These are phyloP conservation scores for Urocitellus parryii DNA, from an alignment of 2,113 vertebrate genomes.

Conservation along the genomic window DNA sequence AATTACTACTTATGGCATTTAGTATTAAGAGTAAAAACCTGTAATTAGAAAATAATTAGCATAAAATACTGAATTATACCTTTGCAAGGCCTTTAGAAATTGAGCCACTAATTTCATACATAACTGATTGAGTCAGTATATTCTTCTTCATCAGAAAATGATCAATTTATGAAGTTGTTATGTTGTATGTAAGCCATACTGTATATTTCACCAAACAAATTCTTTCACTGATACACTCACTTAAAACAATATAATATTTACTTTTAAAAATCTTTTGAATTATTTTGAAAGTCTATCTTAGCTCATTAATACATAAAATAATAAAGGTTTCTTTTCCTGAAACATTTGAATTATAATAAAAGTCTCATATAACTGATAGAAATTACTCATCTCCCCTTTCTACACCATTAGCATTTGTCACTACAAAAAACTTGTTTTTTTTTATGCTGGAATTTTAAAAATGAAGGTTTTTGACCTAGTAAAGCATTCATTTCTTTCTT, in stretches of 20 bases:
- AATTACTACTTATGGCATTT: constrained; percentile 39
- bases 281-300: not conserved
- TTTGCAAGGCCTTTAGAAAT: constrained; percentile 52
- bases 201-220: not conserved
- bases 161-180: not conserved
- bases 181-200: not conserved
- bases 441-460: not conserved
- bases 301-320: constrained; percentile 26
- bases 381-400: not conserved
- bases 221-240: not conserved
- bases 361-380: not conserved
- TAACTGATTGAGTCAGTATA: not conserved
- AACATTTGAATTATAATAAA: not conserved
- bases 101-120: constrained; percentile 44
- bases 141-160: constrained; percentile 14
- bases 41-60: constrained; percentile 54
- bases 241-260: not conserved
- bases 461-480: not conserved
- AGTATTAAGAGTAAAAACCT: constrained; percentile 43
- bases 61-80: constrained; percentile 48
- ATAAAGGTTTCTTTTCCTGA: not conserved
- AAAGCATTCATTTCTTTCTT: not conserved
- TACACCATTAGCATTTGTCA: not conserved
- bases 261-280: not conserved
- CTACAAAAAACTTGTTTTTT: too few species aligned